These are phyloP conservation scores for Orthonychiurus folsomi DNA, from an alignment of 2,888 invertebrate genomes.

Conservation along the genomic window DNA sequence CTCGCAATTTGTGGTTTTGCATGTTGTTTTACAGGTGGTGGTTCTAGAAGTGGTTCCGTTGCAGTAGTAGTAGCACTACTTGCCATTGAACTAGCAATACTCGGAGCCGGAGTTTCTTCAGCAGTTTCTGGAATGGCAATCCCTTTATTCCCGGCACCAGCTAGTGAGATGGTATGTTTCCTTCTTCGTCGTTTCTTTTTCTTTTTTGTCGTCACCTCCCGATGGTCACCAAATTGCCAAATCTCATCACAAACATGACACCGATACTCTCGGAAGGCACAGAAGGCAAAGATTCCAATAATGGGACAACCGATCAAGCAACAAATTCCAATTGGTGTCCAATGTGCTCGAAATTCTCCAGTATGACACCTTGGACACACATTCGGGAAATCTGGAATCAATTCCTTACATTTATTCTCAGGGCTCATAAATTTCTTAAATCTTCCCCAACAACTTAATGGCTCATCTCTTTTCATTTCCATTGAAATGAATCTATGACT, in stretches of 20 bases:
- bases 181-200: not conserved
- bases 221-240: constrained; percentile 16
- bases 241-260: constrained; percentile 15
- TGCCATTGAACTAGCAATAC: no score
- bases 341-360: constrained; percentile 8
- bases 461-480: not conserved
- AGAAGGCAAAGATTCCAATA: constrained; percentile 12
- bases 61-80: no score
- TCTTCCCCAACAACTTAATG: not conserved
- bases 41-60: no score
- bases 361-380: constrained; percentile 13
- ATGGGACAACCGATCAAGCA: constrained; percentile 12
- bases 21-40: no score
- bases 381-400: constrained; percentile 12
- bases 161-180: no score
- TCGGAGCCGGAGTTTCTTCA: no score
- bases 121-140: no score
- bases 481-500: no score
- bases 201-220: constrained; percentile 2
- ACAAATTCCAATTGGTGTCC: constrained; percentile 15
- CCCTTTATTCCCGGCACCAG: no score
- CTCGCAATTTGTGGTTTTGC: no score
- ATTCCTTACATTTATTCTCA: constrained; percentile 9
- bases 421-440: not conserved
- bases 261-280: constrained; percentile 14